These are phyloP conservation scores for Drosophila triauraria DNA, from an alignment of 1,140 invertebrate genomes.

Conservation along the genomic window DNA sequence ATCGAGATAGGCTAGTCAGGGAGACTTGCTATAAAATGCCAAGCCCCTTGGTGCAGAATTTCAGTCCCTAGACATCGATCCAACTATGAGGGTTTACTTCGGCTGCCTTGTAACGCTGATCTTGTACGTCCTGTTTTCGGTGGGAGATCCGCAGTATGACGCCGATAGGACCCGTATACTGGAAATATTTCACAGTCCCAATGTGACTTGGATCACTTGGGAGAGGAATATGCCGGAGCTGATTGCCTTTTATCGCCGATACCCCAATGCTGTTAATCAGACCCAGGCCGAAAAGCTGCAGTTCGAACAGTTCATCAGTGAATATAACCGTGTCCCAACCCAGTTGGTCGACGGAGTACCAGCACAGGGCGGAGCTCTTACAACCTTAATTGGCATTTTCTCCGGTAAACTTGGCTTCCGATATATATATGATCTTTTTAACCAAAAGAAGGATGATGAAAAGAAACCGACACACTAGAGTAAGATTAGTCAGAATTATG, in stretches of 20 bases:
- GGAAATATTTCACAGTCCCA: not conserved
- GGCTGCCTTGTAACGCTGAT: not conserved
- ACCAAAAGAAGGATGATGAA: not conserved
- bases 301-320: constrained; percentile 11
- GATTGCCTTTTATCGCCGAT: constrained; percentile 10
- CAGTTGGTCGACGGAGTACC: constrained; percentile 12
- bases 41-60: not conserved
- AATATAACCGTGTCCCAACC: not conserved
- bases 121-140: not conserved
- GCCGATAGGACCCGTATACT: not conserved
- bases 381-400: not conserved
- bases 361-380: constrained; percentile 2
- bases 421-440: not conserved
- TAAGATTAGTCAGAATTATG: not conserved
- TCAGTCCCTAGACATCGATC: not conserved
- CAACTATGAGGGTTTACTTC: constrained; percentile 1
- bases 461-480: too few species aligned
- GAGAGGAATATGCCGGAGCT: constrained; percentile 1
- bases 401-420: not conserved
- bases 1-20: not conserved
- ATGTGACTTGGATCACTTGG: not conserved
- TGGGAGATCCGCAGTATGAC: not conserved
- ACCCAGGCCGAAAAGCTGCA: not conserved
- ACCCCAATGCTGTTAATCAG: constrained; percentile 6
- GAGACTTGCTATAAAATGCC: constrained; percentile 2